Evolutionary conservation across 64 coral and sea anemone species (phyloP), one percentile per base, ranked within the genome.

Genomic region (Montipora foliosa): DNA sequence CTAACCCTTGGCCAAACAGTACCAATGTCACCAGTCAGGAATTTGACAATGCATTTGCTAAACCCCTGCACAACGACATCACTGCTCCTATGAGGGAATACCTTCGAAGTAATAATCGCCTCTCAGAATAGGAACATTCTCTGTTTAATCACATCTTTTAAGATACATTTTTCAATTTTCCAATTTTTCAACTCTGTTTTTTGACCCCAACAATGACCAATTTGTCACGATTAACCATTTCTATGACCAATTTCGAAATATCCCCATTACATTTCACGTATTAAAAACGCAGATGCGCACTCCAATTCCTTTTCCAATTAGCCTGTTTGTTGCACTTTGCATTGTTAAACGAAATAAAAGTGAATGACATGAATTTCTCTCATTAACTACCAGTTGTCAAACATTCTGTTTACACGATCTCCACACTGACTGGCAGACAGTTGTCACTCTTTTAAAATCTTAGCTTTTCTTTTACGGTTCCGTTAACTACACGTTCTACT

Each of bases 1-100:
- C 59, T 13, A 19, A 51, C 14, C 14, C 79, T 13, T 84, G 90
- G 90, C 90, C 90, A 11, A 55, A 47, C 67, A 87, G 15, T 51
- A 66, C 87, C 16, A 78, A 21, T 76, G 25, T 88, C 19, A 88
- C 19, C 57, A 7, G 4, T 44, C 69, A 76, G 75, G 72, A 88
- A 53, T 88, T 59, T 76, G 22, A 88, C 16, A 78, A 78, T 78
- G 76, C 76, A 15, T 15, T 78, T 8, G 3, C 46, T 11, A 78
- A 78, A 78, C 76, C 76, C 0, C 44, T 78, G 37, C 76, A 78
- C 44, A 47, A 9, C 44, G 45, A 78, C 76, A 51, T 50, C 44
- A 78, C 76, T 47, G 11, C 45, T 78, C 12, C 76, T 5, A 78
- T 78, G 76, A n/a, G 57, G 11, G 61, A 24, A 9, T 67, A n/a